phyloP scores from a whole-genome alignment of 1,140 invertebrate genomes.

The Penaeus vannamei region DNA sequence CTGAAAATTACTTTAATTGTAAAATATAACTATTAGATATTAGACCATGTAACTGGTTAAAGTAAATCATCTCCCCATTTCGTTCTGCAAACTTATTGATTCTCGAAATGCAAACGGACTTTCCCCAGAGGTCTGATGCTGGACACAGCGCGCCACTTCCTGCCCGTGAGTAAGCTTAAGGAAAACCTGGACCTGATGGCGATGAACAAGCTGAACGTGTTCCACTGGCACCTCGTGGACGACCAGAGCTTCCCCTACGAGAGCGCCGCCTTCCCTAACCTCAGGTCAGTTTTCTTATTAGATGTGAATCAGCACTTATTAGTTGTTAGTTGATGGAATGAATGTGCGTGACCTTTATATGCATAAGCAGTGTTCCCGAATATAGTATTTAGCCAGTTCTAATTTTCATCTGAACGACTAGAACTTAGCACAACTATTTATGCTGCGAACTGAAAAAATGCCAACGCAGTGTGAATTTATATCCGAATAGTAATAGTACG shows the following conservation, averaged over 20 bases:
- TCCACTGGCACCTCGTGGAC: constrained; percentile 96
- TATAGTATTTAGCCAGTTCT: too few relatives aligned
- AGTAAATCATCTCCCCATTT: too few relatives aligned
- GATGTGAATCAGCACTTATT: too few relatives aligned
- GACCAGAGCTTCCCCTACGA: constrained; percentile 92
- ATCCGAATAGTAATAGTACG: too few relatives aligned
- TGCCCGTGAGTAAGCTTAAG: constrained; percentile 78
- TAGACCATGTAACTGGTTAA: too few relatives aligned
- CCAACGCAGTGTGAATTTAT: too few relatives aligned
- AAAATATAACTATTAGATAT: too few relatives aligned
- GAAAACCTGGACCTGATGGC: constrained; percentile 85
- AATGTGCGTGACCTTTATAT: neutral
- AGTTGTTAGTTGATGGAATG: neutral
- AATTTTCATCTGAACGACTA: too few relatives aligned
- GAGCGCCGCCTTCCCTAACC: constrained; percentile 81
- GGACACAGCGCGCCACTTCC: constrained; percentile 87
- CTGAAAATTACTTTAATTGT: too few relatives aligned
- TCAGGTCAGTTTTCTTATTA: constrained; percentile 75
- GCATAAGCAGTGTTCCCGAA: neutral
- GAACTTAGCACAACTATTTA: too few relatives aligned
- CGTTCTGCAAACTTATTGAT: too few relatives aligned
- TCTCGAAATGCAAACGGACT: neutral
- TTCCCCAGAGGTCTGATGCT: constrained; percentile 83
- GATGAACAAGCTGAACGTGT: constrained; percentile 91
- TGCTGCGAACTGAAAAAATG: too few relatives aligned